Percentiles rank a stretch among this genome's conserved stretches.
Evolutionary conservation across 2,113 vertebrate species (phyloP).

Genomic region (Aldabrachelys gigantea): DNA sequence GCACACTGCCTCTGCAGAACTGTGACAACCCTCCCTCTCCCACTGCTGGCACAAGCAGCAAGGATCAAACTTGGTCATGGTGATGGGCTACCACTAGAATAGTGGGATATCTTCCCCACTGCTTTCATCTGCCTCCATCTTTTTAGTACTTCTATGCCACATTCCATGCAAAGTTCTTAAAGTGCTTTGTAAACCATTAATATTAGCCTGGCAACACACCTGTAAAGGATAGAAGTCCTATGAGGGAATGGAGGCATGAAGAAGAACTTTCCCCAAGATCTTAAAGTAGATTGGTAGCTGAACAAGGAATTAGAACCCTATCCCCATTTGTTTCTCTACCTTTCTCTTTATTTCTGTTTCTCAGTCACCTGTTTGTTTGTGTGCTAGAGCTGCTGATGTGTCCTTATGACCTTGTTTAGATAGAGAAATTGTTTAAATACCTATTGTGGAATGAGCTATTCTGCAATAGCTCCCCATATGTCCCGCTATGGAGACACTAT

Average conservation of each 20-base stretch:
- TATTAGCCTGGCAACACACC: background rate
- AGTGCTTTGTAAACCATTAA: background rate
- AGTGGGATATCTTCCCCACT: background rate
- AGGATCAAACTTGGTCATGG: background rate
- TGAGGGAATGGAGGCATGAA: background rate
- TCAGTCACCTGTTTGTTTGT: background rate
- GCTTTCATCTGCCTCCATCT: background rate
- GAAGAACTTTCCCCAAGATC: background rate
- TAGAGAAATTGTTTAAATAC: background rate
- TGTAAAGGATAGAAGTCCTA: accelerated
- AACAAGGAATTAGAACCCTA: background rate
- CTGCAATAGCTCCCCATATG: background rate
- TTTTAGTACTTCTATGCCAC: background rate
- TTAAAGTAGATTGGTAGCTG: background rate
- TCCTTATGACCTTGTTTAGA: background rate
- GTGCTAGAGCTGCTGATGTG: background rate
- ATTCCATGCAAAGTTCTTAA: background rate
- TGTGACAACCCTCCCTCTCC: background rate
- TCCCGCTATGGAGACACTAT: background rate
- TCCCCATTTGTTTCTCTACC: accelerated
- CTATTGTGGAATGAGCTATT: background rate
- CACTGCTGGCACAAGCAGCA: no score
- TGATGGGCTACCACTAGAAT: background rate
- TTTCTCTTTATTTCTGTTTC: background rate
- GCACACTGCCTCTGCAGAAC: background rate